Base-by-base conservation (phyloP, 2,113 vertebrate genomes). In the Lepisosteus osseus region DNA sequence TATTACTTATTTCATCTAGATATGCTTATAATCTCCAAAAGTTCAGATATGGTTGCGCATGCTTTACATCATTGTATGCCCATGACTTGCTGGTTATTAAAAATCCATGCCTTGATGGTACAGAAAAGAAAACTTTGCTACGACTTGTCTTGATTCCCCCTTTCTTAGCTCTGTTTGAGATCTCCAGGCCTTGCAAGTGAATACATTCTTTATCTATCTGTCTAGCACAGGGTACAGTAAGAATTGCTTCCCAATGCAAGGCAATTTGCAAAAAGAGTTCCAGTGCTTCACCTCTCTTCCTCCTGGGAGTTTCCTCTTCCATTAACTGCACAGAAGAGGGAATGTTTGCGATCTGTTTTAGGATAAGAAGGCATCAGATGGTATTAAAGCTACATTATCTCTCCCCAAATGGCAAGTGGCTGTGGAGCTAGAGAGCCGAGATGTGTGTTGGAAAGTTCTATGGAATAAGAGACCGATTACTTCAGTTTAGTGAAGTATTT, bases 321-420 rank as follows among this genome's bases (percentile, higher is more conserved):
- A 77, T 84, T 86, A 85, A 75, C 76, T 54, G 76, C 71, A 74
- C 43, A 64, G 71, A 71, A 74, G 72, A 71, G 7, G 41, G 41
- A 69, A 67, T 61, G 65, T 71, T 65, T 42, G 68, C 65, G 72
- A 70, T 84, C 77, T 78, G 73, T 70, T 65, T 56, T 45, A 67
- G 74, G 72, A 79, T 78, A 68, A 76, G 71, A 80, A 63, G 42
- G 76, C 83, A 74, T 82, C 80, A 75, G 72, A 71, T 74, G 72
- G 73, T 80, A 80, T 84, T 86, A 81, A 77, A 77, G 76, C 72
- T 74, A 78, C 84, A 85, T 85, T 84, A 83, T 82, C 76, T 79
- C 62, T 71, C 71, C 72, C 73, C n/a, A 65, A 85, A 78, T 73
- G 78, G 74, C 40, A 54, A 68, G 80, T 73, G 79, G 68, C 75